A percentile compares a stretch with the other conserved stretches of the same genome.
Conservation (phyloP, 2,888 invertebrate genomes). For the Bellardia pandia region DNA sequence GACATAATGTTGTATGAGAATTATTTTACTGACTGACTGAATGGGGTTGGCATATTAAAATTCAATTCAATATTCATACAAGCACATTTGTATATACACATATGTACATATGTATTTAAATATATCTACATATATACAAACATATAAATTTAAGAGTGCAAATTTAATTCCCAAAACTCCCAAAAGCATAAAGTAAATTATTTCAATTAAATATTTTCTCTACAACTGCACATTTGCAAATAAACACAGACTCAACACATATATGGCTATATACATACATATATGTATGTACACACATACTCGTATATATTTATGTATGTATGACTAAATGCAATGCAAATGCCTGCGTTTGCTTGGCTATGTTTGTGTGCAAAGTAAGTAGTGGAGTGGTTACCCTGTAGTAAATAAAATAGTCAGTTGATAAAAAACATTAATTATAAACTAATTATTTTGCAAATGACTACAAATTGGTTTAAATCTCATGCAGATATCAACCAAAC, state of each 20-base stretch:
- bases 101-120: constrained; percentile 6
- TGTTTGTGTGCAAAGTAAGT: background rate
- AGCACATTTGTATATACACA: background rate
- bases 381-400: background rate
- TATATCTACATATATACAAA: background rate
- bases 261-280: background rate
- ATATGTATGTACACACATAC: background rate
- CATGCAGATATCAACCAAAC: too few species aligned
- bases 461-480: too few species aligned
- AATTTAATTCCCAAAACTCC: constrained; percentile 81
- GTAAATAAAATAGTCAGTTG: too few species aligned
- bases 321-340: constrained; percentile 11
- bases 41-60: constrained; percentile 77
- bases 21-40: constrained; percentile 32
- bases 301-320: background rate
- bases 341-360: background rate
- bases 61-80: constrained; percentile 79
- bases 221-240: constrained; percentile 46
- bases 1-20: background rate
- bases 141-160: constrained; percentile 75
- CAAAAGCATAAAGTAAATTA: constrained; percentile 80
- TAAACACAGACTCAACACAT: constrained; percentile 7
- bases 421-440: too few species aligned
- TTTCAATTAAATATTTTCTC: constrained; percentile 77
- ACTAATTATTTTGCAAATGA: too few species aligned